These are phyloP conservation scores for Aphidoletes aphidimyza DNA, from an alignment of 2,888 invertebrate species.

Conservation along the genomic window DNA sequence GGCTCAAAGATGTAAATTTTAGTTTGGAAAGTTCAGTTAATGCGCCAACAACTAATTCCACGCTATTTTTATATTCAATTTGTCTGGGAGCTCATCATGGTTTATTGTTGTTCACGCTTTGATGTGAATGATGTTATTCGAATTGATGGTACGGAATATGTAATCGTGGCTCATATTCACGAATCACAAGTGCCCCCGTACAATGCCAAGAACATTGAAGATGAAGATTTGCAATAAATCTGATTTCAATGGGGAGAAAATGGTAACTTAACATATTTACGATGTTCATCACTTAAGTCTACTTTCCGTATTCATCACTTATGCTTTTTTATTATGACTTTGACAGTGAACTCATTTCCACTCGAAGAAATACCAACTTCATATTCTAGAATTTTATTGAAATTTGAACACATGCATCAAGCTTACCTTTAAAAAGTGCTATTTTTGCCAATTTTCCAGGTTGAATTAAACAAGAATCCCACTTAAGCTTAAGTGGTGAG, in stretches of 20 bases:
- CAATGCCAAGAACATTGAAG: slow-evolving; percentile 34
- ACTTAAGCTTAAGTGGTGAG: slow-evolving; percentile 29
- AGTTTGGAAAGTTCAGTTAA: background rate
- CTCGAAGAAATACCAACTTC: background rate
- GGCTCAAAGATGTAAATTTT: background rate
- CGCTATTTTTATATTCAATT: slow-evolving; percentile 20
- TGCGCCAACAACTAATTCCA: background rate
- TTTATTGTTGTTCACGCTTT: slow-evolving; percentile 6
- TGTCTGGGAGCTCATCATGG: background rate
- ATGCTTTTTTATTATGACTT: background rate
- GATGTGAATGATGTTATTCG: slow-evolving; percentile 27
- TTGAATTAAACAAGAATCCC: background rate
- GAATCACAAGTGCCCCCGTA: background rate
- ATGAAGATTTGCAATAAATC: background rate
- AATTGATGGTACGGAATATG: background rate
- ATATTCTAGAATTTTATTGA: background rate
- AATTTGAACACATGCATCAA: slow-evolving; percentile 7
- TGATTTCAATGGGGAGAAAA: background rate
- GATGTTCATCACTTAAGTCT: background rate
- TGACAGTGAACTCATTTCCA: background rate
- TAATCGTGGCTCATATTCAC: background rate
- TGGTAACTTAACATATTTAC: background rate
- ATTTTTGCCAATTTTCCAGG: background rate
- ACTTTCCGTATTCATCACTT: background rate
- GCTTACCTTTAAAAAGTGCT: slow-evolving; percentile 7